These are phyloP conservation scores for Microcebus jonahi DNA, from an alignment of 2,113 vertebrate species.

Conservation along the genomic window DNA sequence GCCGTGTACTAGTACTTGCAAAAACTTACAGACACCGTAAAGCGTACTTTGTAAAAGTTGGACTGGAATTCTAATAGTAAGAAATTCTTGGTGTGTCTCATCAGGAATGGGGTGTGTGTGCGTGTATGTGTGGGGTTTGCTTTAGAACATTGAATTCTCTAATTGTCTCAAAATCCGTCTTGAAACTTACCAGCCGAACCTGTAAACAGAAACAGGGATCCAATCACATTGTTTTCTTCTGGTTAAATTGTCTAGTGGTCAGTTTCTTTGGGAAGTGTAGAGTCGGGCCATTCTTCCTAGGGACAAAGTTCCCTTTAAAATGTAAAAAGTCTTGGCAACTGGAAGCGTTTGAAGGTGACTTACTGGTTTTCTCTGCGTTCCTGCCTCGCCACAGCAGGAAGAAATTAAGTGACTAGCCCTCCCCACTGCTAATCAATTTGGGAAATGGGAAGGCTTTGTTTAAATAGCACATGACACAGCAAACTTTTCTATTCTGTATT, in stretches of 20 bases:
- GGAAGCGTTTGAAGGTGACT: slow-evolving; percentile 60
- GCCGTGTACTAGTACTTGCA: not conserved
- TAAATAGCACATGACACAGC: not conserved
- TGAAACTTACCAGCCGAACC: not conserved
- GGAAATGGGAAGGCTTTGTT: not conserved
- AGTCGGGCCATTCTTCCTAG: not conserved
- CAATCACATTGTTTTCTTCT: not conserved
- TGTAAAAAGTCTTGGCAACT: slow-evolving; percentile 7
- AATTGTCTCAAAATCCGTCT: not conserved
- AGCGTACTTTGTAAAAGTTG: not conserved
- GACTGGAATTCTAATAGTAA: not conserved
- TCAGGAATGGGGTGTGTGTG: not conserved
- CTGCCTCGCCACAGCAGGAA: not conserved
- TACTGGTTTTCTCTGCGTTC: not conserved
- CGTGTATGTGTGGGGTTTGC: not conserved
- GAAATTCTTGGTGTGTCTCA: not conserved
- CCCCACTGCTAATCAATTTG: not conserved
- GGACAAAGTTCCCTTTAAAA: slow-evolving; percentile 59
- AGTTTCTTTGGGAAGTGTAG: not conserved
- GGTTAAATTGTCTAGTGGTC: not conserved
- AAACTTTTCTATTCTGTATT: not conserved
- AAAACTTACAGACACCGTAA: not conserved
- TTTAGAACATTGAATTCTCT: not conserved
- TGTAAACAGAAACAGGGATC: not conserved
- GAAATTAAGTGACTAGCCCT: not conserved